Percentiles rank a stretch among this genome's conserved stretches.
Conservation (phyloP, 2,888 invertebrate genomes). For the Cantharis nigra region DNA sequence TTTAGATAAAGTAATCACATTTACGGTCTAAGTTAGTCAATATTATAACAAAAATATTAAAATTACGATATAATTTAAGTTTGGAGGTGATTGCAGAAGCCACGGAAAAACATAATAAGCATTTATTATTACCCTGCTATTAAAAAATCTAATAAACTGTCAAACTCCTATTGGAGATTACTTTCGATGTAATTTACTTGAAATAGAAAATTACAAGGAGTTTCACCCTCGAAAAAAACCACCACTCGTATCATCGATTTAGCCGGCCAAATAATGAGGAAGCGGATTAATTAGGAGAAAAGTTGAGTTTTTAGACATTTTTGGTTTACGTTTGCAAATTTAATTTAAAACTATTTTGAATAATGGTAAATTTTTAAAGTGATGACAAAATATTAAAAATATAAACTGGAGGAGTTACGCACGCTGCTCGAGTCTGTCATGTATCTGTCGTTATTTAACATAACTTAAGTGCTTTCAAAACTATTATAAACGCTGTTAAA, state of each 20-base stretch:
- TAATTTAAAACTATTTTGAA: neutral
- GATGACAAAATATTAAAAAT: neutral
- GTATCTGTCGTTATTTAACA: neutral
- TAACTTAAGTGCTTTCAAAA: slow-evolving; percentile 1
- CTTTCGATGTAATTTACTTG: neutral
- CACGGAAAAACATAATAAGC: neutral
- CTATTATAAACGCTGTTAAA: neutral
- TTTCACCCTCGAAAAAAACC: neutral
- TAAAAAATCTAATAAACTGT: neutral
- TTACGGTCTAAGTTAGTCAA: neutral
- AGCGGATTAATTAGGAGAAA: neutral
- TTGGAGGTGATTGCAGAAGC: neutral
- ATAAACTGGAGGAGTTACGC: neutral
- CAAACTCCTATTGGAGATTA: neutral
- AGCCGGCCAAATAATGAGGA: neutral
- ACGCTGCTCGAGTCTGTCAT: neutral
- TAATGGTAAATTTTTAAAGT: neutral
- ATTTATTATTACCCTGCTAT: neutral
- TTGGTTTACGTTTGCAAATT: neutral
- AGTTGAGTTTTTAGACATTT: neutral
- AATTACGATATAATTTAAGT: neutral
- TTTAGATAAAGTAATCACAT: neutral
- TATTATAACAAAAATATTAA: neutral
- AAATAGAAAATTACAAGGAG: neutral
- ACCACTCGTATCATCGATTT: neutral